Conservation (phyloP, 2,888 invertebrate genomes). For the Acronicta alni region DNA sequence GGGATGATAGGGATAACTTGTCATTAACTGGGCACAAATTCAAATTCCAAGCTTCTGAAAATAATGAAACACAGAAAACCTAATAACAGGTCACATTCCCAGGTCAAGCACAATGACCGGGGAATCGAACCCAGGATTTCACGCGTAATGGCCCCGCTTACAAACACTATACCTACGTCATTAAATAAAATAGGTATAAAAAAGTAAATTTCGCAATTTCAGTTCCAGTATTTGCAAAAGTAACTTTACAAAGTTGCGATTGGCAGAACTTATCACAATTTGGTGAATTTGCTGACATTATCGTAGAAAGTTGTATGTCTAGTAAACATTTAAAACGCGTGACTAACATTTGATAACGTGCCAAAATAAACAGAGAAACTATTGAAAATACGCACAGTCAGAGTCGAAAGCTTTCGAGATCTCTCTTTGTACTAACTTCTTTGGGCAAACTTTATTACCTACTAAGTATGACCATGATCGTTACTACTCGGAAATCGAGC, state of each 20-base stretch:
- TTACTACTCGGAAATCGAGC: conserved; percentile 68
- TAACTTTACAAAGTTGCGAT: conserved; percentile 4
- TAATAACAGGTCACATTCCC: no score
- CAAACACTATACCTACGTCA: no score
- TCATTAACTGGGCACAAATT: no score
- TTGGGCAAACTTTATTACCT: conserved; percentile 49
- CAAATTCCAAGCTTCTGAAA: no score
- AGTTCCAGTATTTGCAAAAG: background rate
- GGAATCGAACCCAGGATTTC: no score
- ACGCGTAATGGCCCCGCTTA: no score
- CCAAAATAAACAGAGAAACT: conserved; percentile 53
- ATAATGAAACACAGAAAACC: no score
- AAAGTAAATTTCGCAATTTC: no score
- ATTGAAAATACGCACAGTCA: conserved; percentile 35
- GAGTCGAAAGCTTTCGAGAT: conserved; percentile 59
- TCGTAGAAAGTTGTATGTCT: conserved; percentile 54
- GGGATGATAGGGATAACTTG: no score
- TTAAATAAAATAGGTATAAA: no score
- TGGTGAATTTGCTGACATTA: conserved; percentile 12
- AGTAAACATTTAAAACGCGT: conserved; percentile 38
- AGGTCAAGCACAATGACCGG: no score
- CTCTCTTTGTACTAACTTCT: conserved; percentile 51
- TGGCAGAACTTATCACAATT: conserved; percentile 6
- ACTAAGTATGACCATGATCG: conserved; percentile 47
- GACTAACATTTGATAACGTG: conserved; percentile 53